phyloP scores from a whole-genome alignment of 2,797 vertebrate genomes.

The Rhinella marina region DNA sequence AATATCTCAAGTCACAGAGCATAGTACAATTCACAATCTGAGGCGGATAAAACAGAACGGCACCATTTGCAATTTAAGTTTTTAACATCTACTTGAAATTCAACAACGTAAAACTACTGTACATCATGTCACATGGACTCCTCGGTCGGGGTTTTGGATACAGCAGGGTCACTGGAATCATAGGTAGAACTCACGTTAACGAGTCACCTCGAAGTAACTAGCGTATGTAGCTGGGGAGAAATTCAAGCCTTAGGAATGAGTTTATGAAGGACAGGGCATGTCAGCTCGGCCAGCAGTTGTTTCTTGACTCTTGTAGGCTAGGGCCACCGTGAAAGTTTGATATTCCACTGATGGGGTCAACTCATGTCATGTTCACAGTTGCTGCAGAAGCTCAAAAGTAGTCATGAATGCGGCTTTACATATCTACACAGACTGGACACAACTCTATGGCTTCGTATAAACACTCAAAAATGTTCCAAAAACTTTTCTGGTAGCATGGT shows the following conservation, averaged over 20 bases:
- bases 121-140: slow-evolving; percentile 72
- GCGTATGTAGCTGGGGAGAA: slow-evolving; percentile 2
- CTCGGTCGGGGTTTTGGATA: slow-evolving; percentile 68
- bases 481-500: background rate
- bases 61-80: slow-evolving; percentile 78
- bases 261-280: slow-evolving; percentile 18
- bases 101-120: slow-evolving; percentile 73
- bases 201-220: background rate
- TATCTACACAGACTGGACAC: background rate
- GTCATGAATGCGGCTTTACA: background rate
- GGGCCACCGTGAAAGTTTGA: slow-evolving; percentile 4
- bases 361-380: background rate
- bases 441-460: background rate
- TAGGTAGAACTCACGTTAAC: slow-evolving; percentile 5
- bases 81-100: slow-evolving; percentile 71
- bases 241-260: slow-evolving; percentile 34
- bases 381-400: slow-evolving; percentile 11
- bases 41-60: slow-evolving; percentile 79
- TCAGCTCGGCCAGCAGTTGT: slow-evolving; percentile 1
- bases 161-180: slow-evolving; percentile 58
- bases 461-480: background rate
- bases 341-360: background rate
- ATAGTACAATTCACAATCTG: slow-evolving; percentile 78
- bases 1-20: slow-evolving; percentile 79
- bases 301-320: background rate